Evolutionary conservation across 1,140 invertebrate species (phyloP), one percentile per base, ranked within the genome.

Genomic region (Prorops nasuta): DNA sequence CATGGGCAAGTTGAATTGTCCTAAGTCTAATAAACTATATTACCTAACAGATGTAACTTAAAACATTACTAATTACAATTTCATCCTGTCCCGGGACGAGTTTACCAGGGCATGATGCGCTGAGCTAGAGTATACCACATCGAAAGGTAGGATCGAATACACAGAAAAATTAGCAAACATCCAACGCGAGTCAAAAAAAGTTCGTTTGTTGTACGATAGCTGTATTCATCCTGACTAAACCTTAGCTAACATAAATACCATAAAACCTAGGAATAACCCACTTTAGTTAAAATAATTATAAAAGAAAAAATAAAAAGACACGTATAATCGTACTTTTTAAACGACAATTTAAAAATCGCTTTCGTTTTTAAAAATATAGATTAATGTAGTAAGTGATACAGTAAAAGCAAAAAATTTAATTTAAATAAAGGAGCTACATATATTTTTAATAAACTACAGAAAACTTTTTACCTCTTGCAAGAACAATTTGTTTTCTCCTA

Each of bases 1-100:
- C 70, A 74, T 71, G 70, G 74, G 74, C 72, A 76, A 76, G 74
- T 74, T 71, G 56, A 64, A 72, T 66, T 55, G 58, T 70, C 52
- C 56, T 71, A 71, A 42, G 58, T 54, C 64, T 66, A 74, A 69
- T 62, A 60, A 64, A 41, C 53, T 65, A 60, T 58, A 50, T 49
- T 51, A 67, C 59, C 60, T 63, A 69, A 66, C 56, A 57, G 65
- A 67, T n/a, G n/a, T n/a, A n/a, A n/a, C n/a, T n/a, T n/a, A n/a
- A n/a, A n/a, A 63, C 48, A 51, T 51, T 37, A 54, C 56, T 58
- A 66, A 61, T 58, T 65, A 58, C 57, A 56, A 40, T 46, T 18
- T 50, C 35, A 36, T 46, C 41, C 16, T 32, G 24, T 19, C 21
- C n/a, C n/a, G 43, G 22, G 20, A 42, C 9, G 18, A 40, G 22